A percentile compares a stretch with the other conserved stretches of the same genome.
Evolutionary conservation across 2,113 vertebrate genomes (phyloP).

Genomic region (Oryctolagus cuniculus): mOryCun1.1 NC_091432.1:233753501-233754000

Average conservation of each 20-base stretch:
- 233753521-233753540: too few species aligned
- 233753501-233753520: too few species aligned
- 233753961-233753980: accelerated
- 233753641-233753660: neutral
- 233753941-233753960: neutral
- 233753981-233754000: too few species aligned
- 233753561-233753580: too few species aligned
- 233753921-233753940: neutral
- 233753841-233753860: too few species aligned
- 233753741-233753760: neutral
- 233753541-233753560: too few species aligned
- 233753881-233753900: neutral
- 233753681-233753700: neutral
- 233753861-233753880: accelerated
- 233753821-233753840: neutral
- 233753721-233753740: neutral
- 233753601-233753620: neutral
- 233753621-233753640: neutral
- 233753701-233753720: neutral
- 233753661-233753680: neutral
- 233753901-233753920: accelerated
- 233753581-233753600: neutral
- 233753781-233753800: neutral
- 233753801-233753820: neutral
- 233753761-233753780: neutral